A percentile compares a stretch with the other conserved stretches of the same genome.
Conservation (phyloP, 1,140 invertebrate species). For the Onthophagus taurus region DNA sequence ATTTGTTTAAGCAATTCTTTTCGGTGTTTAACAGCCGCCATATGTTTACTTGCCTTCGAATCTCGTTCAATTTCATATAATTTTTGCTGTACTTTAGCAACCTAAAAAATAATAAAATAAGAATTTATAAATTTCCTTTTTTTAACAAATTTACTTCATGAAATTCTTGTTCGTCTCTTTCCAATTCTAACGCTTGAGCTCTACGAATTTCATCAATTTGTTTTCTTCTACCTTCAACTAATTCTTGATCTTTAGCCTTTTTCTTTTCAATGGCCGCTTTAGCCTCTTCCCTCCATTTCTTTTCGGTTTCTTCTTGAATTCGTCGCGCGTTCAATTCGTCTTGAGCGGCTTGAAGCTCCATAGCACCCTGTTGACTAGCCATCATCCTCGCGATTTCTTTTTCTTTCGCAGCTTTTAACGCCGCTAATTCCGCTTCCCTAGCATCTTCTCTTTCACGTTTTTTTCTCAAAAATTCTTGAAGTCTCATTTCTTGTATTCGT, state of each 20-base stretch:
- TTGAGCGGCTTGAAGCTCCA: slow-evolving; percentile 32
- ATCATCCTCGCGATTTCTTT: slow-evolving; percentile 41
- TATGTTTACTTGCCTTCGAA: slow-evolving; percentile 39
- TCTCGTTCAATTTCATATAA: slow-evolving; percentile 39
- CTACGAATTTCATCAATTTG: slow-evolving; percentile 43
- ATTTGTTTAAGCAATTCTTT: slow-evolving; percentile 51
- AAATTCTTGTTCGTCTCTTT: slow-evolving; percentile 50
- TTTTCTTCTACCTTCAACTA: slow-evolving; percentile 37
- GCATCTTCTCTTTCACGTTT: slow-evolving; percentile 47
- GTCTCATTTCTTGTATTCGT: slow-evolving; percentile 48
- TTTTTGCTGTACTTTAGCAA: slow-evolving; percentile 30
- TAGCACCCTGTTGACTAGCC: slow-evolving; percentile 38
- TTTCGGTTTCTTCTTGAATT: slow-evolving; percentile 38
- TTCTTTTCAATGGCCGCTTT: slow-evolving; percentile 28
- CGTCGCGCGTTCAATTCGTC: slow-evolving; percentile 38
- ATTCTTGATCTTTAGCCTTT: slow-evolving; percentile 23
- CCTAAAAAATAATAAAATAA: slow-evolving; percentile 14
- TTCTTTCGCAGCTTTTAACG: slow-evolving; percentile 41
- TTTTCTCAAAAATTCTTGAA: slow-evolving; percentile 48
- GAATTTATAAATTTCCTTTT: neutral
- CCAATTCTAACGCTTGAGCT: slow-evolving; percentile 49
- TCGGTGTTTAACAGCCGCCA: slow-evolving; percentile 39
- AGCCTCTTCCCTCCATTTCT: slow-evolving; percentile 38
- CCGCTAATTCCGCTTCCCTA: slow-evolving; percentile 43
- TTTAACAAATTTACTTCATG: slow-evolving; percentile 36